Evolutionary conservation across 1,140 invertebrate species (phyloP), one percentile per base, ranked within the genome.

Genomic region (Theocolax elegans): DNA sequence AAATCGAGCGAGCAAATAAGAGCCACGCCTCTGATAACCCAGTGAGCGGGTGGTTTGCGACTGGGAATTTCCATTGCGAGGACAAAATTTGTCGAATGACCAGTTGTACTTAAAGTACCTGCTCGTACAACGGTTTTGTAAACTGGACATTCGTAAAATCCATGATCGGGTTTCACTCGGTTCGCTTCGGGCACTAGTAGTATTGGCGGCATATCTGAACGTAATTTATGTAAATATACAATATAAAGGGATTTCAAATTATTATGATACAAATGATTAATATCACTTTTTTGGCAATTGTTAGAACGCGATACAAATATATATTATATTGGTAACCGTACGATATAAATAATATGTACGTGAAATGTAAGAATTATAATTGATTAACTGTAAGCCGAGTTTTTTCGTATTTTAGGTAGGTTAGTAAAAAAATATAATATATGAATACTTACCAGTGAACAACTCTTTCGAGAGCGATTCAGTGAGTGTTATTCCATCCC

Each of bases 81-180:
- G 15, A 95, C 91, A 80, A 92, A 94, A 84, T 95, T 94, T 6
- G 92, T 93, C 1, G 92, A 94, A 80, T 94, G 90, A 23, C 92
- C 89, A n/a, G 92, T 90, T n/a, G 93, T 92, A 63, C 92, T 91
- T 65, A 94, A 76, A n/a, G 87, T 88, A 63, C 92, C 88, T 44
- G 89, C 89, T 56, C 93, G 85, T 69, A 86, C 86, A 72, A 87
- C 86, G 0, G 90, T 95, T 83, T 94, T 94, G 85, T 95, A 94
- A 10, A 93, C 88, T 0, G 93, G 93, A 79, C 91, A 93, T 65
- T 87, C 85, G 80, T 93, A 94, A 15, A 87, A 77, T 15, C 83
- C 85, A 44, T 58, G 64, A 15, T 70, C 58, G 1, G 86, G 76
- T 60, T 75, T 70, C 56, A 81, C 76, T 71, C 89, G 87, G 56